Base-by-base conservation (phyloP, 1,140 invertebrate species). In the Andrena cerasifolii region DNA sequence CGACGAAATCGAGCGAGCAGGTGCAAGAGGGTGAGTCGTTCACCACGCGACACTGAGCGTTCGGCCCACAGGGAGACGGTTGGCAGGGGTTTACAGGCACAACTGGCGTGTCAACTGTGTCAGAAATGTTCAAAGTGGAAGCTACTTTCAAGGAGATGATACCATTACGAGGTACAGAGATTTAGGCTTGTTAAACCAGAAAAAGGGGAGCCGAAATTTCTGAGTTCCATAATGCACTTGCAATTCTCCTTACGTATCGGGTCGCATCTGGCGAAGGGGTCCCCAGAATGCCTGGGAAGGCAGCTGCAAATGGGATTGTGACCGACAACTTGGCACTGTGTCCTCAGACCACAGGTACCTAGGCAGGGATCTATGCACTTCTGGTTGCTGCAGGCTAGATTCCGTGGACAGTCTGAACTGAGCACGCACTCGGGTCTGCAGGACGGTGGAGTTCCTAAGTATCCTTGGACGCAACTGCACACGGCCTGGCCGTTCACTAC, bases 261-360 rank as follows among this genome's bases (percentile, higher is more conserved):
- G 6, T 73, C 74, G 40, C 89, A 93, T 78, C 90, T 81, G 21
- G 92, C 84, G 72, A 96, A 96, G 18, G 96, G 95, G 94, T 97
- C 96, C 74, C 96, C 96, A 63, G 94, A 96, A 67, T 94, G 94
- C 24, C 92, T 93, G 16, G 91, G 74, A 36, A 94, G 93, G 90
- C 96, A 97, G 67, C 93, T 95, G 91, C 96, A 97, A 53, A 96
- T 95, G 1, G 96, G 96, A 91, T 95, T 96, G 82, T 97, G 96
- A 88, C 95, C 95, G 16, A 95, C 94, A 36, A 96, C 95, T 90
- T 94, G 93, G 88, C 96, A 97, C 78, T 93, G 90, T 2, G 96
- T 94, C 7, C 43, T 78, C n/a, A 87, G 80, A 16, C 94, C 94
- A 85, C 96, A 97, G 6, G 95, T 95, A 49, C 95, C 95, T 56